Percentiles rank a stretch among this genome's conserved stretches.
phyloP scores from a whole-genome alignment of 2,888 invertebrate genomes.

The Balanococcus diminutus region DNA sequence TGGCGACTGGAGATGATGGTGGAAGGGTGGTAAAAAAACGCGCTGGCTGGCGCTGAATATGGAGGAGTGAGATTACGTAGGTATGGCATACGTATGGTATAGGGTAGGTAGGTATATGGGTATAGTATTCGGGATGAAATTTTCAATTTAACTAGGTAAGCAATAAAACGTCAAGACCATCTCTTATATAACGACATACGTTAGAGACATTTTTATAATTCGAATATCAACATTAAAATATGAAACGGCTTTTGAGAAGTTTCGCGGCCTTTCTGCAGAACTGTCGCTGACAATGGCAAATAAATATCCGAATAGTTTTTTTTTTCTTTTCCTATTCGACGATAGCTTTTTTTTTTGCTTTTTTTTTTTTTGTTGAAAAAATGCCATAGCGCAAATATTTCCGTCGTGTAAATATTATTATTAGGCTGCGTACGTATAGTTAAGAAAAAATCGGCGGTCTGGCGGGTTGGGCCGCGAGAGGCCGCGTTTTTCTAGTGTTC shows the following conservation, averaged over 20 bases:
- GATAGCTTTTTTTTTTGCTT: background rate
- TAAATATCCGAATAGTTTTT: slow-evolving; percentile 49
- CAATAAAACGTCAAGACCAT: slow-evolving; percentile 50
- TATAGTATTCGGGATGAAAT: slow-evolving; percentile 18
- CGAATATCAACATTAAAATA: slow-evolving; percentile 51
- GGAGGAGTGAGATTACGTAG: background rate
- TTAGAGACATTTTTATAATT: slow-evolving; percentile 49
- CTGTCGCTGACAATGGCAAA: slow-evolving; percentile 50
- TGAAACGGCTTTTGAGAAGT: slow-evolving; percentile 49
- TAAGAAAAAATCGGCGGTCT: background rate
- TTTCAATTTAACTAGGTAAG: slow-evolving; percentile 49
- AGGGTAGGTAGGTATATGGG: background rate
- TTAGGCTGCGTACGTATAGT: slow-evolving; percentile 42
- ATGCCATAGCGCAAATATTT: slow-evolving; percentile 49
- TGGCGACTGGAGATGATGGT: no score
- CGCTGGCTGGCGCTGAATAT: background rate
- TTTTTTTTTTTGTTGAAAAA: slow-evolving; percentile 39
- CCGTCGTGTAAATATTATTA: slow-evolving; percentile 49
- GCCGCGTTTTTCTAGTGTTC: slow-evolving; percentile 9
- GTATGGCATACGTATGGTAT: background rate
- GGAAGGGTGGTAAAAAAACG: background rate
- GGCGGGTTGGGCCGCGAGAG: background rate
- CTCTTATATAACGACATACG: slow-evolving; percentile 50
- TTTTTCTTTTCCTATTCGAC: background rate
- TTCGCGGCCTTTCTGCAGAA: slow-evolving; percentile 39